Base-by-base conservation (phyloP, 2,888 invertebrate species). In the Microplitis deprimator region DNA sequence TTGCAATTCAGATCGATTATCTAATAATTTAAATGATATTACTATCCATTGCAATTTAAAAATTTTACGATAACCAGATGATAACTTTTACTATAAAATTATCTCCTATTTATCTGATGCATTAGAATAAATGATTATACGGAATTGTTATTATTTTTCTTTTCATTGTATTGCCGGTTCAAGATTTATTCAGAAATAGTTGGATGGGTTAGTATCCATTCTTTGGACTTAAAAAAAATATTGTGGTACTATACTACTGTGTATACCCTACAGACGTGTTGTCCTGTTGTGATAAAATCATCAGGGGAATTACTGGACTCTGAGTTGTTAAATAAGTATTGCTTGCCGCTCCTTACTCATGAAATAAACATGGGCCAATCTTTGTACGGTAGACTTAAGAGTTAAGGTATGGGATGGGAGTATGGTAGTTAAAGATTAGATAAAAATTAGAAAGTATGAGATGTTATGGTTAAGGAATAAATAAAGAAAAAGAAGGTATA, bases 331-430 rank as follows among this genome's bases (percentile, higher is more conserved):
- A 62, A 62, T 70, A 50, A 20, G 38, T 13, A 70, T 29, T 8
- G 17, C 29, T 62, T 7, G 59, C 50, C 69, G 29, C 29, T 70
- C 70, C 60, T 70, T 29, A 50, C 67, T 72, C 72, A 72, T 76
- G 41, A 76, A 72, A 76, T 76, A 68, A 76, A 76, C 76, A 76
- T 72, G 72, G 59, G 61, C 60, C 72, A 67, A 76, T 76, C 40
- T 65, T 29, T 10, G 17, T 68, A 40, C 41, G 40, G 68, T 41
- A 17, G 50, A 5, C 50, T 13, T 13, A 13, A 50, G 50, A 50
- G 50, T 50, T 50, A 50, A 50, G 10, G 50, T 8, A 50, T 50
- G 50, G 50, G 50, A 50, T 50, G 50, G 13, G 50, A 50, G 50
- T 8, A 50, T 50, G 13, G 13, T 50, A 50, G 50, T 50, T 50